Conservation (phyloP, 2,113 vertebrate species). For the Festucalex cinctus region DNA sequence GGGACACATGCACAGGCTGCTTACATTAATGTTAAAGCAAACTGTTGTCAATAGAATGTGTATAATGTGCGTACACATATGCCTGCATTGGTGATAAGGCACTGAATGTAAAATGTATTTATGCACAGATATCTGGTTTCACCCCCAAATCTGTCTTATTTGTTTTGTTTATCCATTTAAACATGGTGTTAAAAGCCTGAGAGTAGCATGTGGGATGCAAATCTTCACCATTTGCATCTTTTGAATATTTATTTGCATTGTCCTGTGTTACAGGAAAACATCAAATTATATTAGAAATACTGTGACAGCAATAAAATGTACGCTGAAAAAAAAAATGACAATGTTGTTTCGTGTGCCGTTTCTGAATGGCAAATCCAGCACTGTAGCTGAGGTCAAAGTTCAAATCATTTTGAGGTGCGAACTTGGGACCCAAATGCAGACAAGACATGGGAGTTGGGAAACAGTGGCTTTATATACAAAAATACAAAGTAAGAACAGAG, state of each 20-base stretch:
- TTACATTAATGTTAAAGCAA: background rate
- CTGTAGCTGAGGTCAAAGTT: too few species aligned
- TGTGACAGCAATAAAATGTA: background rate
- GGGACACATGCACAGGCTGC: conserved; percentile 1
- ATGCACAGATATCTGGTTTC: background rate
- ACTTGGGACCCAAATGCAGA: too few species aligned
- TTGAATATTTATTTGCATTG: conserved; percentile 2
- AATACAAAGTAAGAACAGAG: too few species aligned
- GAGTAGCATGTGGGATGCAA: conserved; percentile 1
- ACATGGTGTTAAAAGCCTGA: background rate
- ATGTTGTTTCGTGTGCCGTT: background rate
- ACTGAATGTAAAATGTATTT: background rate
- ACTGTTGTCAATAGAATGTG: background rate
- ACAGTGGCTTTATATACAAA: too few species aligned
- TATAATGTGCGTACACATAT: background rate
- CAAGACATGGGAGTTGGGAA: too few species aligned
- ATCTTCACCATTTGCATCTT: background rate
- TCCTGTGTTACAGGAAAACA: background rate
- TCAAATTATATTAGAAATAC: background rate
- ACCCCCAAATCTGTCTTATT: background rate
- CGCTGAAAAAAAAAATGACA: background rate
- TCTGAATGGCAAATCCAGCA: background rate
- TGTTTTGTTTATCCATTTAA: background rate
- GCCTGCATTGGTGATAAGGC: background rate
- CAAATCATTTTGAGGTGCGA: too few species aligned